These are phyloP conservation scores for Fregata magnificens DNA, from an alignment of 2,113 vertebrate species.

Conservation along the genomic window DNA sequence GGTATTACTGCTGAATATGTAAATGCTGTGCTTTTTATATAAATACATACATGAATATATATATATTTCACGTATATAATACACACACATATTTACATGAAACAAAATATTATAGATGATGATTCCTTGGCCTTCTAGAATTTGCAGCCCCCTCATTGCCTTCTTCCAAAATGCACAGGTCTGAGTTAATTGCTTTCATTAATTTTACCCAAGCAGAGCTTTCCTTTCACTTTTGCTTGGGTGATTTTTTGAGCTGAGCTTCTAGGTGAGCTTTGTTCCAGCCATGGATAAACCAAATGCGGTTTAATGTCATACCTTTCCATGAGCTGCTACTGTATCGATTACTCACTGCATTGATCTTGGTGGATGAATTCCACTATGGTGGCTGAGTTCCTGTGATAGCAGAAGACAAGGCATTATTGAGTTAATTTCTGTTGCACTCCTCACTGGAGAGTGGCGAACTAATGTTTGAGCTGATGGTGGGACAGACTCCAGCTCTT, in stretches of 20 bases:
- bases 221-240: neutral
- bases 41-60: neutral
- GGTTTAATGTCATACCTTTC: neutral
- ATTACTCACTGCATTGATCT: neutral
- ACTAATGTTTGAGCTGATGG: neutral
- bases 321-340: neutral
- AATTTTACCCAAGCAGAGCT: neutral
- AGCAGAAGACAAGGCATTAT: neutral
- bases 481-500: neutral
- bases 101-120: neutral
- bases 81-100: neutral
- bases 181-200: neutral
- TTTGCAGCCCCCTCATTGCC: neutral
- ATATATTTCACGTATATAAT: accelerated
- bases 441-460: neutral
- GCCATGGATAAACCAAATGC: neutral
- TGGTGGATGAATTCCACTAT: neutral
- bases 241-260: neutral
- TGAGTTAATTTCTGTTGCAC: neutral
- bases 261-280: neutral
- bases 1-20: neutral
- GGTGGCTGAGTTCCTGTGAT: neutral
- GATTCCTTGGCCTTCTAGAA: neutral
- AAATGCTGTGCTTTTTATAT: neutral
- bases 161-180: neutral